Base-by-base conservation (phyloP, 2,888 invertebrate genomes). In the Cinara cedri region DNA sequence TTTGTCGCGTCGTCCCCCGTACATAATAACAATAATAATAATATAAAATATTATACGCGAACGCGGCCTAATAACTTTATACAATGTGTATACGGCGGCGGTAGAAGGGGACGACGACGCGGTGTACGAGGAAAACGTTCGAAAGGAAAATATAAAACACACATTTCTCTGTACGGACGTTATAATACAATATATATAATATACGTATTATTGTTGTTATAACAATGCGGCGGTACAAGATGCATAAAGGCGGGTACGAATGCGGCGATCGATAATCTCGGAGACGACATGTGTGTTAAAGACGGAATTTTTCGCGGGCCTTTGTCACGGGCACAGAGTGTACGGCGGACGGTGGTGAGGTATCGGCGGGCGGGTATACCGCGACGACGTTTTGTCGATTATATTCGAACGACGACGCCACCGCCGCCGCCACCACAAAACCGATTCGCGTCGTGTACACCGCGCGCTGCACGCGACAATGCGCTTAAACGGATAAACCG, bases 211-310 rank as follows among this genome's bases (percentile, higher is more conserved):
- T n/a, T n/a, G n/a, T n/a, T n/a, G n/a, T n/a, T 21, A 24, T n/a
- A 60, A 72, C 62, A 72, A 72, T 72, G 60, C 62, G 72, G 6
- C 60, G 72, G 26, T 19, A 11, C 44, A 34, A 34, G 34, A 34
- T 21, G 16, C 26, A 11, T 21, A 34, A 11, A 14, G 19, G 21
- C n/a, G 72, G 63, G 63, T 65, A 65, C 65, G 24, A 19, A 6
- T 19, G 11, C 16, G 51, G 21, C 70, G 78, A 78, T 78, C 78
- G 78, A 78, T 78, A 78, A 78, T 78, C 78, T 78, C 62, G 14
- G 60, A 51, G 60, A 78, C 70, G 78, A 78, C 78, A 70, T 70
- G 78, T 70, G 78, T 70, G 78, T 78, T 78, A 60, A 60, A 78
- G 70, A 78, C 51, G 78, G 78, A 78, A 78, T 78, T 78, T 78